phyloP scores from a whole-genome alignment of 2,888 invertebrate species.

The Latheticus oryzae region DNA sequence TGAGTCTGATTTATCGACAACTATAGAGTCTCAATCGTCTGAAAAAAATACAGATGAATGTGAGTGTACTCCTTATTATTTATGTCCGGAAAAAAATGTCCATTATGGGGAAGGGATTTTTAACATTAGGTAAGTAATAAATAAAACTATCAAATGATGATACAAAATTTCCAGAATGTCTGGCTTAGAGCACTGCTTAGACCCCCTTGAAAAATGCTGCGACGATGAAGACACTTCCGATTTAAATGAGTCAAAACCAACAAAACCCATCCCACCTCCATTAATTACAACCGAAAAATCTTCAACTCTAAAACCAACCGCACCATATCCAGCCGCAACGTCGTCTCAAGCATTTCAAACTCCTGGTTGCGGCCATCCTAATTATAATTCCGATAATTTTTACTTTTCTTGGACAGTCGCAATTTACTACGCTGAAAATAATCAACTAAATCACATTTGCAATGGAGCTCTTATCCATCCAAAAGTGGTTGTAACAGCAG shows the following conservation, averaged over 20 bases:
- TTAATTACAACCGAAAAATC: neutral
- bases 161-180: too few relatives aligned
- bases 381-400: constrained; percentile 2
- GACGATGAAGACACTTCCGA: constrained; percentile 4
- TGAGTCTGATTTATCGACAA: too few relatives aligned
- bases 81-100: constrained; percentile 1
- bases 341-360: neutral
- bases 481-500: constrained; percentile 79
- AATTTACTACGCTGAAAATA: constrained; percentile 1
- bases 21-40: too few relatives aligned
- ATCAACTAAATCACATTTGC: constrained; percentile 62
- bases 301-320: neutral
- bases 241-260: neutral
- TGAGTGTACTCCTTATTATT: constrained; percentile 18
- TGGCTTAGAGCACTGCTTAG: too few relatives aligned
- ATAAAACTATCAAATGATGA: too few relatives aligned
- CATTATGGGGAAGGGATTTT: constrained; percentile 6
- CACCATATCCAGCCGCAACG: constrained; percentile 4
- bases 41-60: neutral
- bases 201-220: constrained; percentile 10
- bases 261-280: neutral
- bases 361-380: neutral
- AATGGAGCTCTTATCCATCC: constrained; percentile 82
- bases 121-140: constrained; percentile 6
- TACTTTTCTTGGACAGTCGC: constrained; percentile 23